These are phyloP conservation scores for Tridacna gigas DNA, from an alignment of 2,888 invertebrate genomes.

Conservation along the genomic window DNA sequence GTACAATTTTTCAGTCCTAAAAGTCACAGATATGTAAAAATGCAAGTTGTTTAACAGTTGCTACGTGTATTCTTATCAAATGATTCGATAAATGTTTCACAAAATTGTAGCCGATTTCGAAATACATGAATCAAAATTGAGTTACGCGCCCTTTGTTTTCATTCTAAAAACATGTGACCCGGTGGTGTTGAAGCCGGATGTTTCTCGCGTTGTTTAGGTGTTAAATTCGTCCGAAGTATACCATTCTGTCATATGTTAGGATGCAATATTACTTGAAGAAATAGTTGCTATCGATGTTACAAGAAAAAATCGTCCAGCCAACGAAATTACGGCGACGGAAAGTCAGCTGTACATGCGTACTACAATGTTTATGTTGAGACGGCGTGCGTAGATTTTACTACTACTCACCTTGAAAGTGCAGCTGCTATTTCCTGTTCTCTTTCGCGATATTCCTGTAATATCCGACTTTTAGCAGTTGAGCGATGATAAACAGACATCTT, in stretches of 20 bases:
- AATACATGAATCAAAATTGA: conserved; percentile 30
- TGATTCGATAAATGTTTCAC: too few relatives aligned
- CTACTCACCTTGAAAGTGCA: conserved; percentile 80
- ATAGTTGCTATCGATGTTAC: conserved; percentile 6
- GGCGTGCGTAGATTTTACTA: conserved; percentile 79
- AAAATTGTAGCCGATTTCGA: not conserved
- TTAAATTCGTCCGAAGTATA: not conserved
- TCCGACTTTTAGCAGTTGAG: conserved; percentile 71
- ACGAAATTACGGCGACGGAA: conserved; percentile 44
- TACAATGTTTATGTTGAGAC: conserved; percentile 81
- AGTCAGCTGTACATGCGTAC: conserved; percentile 70
- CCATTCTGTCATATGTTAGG: conserved; percentile 34
- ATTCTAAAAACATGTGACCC: conserved; percentile 72
- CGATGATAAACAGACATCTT: conserved; percentile 74
- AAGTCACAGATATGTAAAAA: too few relatives aligned
- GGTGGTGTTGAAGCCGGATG: conserved; percentile 44
- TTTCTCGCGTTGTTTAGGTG: not conserved
- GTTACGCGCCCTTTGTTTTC: conserved; percentile 74
- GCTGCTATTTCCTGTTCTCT: conserved; percentile 77
- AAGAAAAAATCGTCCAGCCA: not conserved
- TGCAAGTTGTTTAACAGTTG: too few relatives aligned
- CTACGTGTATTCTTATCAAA: too few relatives aligned
- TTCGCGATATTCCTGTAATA: conserved; percentile 72
- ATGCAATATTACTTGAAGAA: conserved; percentile 36
- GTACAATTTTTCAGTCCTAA: too few relatives aligned